phyloP scores from a whole-genome alignment of 2,113 vertebrate genomes.

The Larimichthys polyactis region DNA sequence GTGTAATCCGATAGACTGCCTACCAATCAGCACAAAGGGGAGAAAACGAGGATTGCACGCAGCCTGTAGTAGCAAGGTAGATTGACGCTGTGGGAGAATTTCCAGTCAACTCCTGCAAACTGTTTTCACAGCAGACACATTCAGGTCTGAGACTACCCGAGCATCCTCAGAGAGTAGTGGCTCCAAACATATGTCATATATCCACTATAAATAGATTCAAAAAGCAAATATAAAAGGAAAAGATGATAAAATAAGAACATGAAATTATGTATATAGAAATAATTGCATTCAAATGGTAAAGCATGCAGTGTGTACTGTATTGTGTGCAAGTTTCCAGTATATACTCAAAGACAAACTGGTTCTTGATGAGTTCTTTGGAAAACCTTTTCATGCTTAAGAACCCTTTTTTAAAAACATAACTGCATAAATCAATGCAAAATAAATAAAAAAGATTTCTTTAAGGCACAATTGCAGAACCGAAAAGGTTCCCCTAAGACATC shows the following conservation, averaged over 20 bases:
- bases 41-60: slow-evolving; percentile 27
- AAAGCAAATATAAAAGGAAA: not conserved
- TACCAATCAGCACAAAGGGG: slow-evolving; percentile 73
- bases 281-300: not conserved
- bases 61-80: slow-evolving; percentile 79
- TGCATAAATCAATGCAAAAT: too few species aligned
- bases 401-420: too few species aligned
- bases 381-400: too few species aligned
- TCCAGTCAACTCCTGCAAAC: slow-evolving; percentile 43
- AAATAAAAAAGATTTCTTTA: too few species aligned
- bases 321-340: not conserved
- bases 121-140: slow-evolving; percentile 14
- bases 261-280: not conserved
- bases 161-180: not conserved
- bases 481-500: too few species aligned
- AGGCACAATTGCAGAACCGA: too few species aligned
- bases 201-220: too few species aligned
- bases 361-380: too few species aligned
- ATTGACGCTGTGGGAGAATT: slow-evolving; percentile 81
- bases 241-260: not conserved
- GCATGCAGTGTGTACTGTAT: not conserved
- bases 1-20: slow-evolving; percentile 33
- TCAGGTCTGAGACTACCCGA: too few species aligned
- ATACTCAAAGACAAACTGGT: too few species aligned
- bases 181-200: too few species aligned